Evolutionary conservation across 1,140 invertebrate genomes (phyloP), one percentile per base, ranked within the genome.

Genomic region (Arion vulgaris): DNA sequence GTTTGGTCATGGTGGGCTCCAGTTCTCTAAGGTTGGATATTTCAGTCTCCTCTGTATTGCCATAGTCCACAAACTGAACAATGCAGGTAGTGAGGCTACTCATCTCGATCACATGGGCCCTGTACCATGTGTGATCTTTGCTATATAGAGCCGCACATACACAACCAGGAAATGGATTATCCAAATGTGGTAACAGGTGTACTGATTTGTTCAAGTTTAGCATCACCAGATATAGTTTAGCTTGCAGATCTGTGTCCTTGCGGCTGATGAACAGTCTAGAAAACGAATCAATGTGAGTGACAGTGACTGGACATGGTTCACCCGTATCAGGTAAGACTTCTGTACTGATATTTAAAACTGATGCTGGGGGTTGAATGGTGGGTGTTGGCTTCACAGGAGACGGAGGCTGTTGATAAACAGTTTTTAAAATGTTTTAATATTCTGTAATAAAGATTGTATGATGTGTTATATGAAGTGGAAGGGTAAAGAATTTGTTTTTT

Each of bases 1-100:
- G 45, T 45, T 45, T 75, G 28, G 23, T 53, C 28, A 75, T 45
- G 39, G 19, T 2, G 7, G 73, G 26, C 11, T 53, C 45, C 15
- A 75, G 41, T 19, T 45, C 45, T 34, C 45, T n/a, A 2, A 75
- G 73, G 15, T 75, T 36, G 51, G 73, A 45, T 19, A 45, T 15
- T 34, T 0, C 0, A 28, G 32, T 51, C 41, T 75, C 73, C 41
- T 75, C 73, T 45, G 23, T 53, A 49, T 75, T 75, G 32, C 73
- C 73, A 51, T 45, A 75, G 73, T 75, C 73, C 32, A 75, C n/a
- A 49, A 75, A 75, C 73, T 75, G 73, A 51, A 75, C 73, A 45
- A 75, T 51, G 45, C 38, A 39, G 38, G 73, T 75, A 26, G n/a
- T 23, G 26, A 45, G n/a, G 45, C 34, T 75, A 19, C 15, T 4